Conservation (phyloP, 2,888 invertebrate genomes). For the Lacanobia oleracea region DNA sequence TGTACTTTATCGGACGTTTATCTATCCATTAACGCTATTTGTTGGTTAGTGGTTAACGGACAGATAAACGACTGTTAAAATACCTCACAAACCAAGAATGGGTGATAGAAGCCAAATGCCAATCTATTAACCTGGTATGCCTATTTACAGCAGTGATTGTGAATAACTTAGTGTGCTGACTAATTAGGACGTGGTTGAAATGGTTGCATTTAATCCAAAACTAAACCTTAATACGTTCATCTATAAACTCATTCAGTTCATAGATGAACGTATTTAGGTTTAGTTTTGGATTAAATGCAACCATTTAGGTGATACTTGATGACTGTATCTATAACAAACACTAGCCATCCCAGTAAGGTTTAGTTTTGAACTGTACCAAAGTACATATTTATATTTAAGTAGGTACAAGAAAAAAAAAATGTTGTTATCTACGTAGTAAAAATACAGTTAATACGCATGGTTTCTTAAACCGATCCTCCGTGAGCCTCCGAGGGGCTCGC, state of each 20-base stretch:
- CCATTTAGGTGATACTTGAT: too few species aligned
- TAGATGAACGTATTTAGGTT: too few species aligned
- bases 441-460: slow-evolving; percentile 2
- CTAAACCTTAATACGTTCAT: too few species aligned
- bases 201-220: too few species aligned
- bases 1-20: too few species aligned
- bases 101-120: background rate
- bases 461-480: slow-evolving; percentile 17
- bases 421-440: background rate
- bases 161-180: background rate
- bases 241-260: too few species aligned
- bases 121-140: background rate
- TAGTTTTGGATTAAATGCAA: too few species aligned
- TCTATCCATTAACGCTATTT: too few species aligned
- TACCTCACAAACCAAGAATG: too few species aligned
- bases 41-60: too few species aligned
- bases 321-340: too few species aligned
- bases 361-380: background rate
- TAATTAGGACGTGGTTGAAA: background rate
- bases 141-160: background rate
- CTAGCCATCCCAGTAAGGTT: background rate
- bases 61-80: too few species aligned
- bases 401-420: background rate
- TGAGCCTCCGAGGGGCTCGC: background rate
- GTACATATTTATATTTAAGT: background rate